Evolutionary conservation across 1,140 invertebrate genomes (phyloP).

Genomic region (Apis dorsata): DNA sequence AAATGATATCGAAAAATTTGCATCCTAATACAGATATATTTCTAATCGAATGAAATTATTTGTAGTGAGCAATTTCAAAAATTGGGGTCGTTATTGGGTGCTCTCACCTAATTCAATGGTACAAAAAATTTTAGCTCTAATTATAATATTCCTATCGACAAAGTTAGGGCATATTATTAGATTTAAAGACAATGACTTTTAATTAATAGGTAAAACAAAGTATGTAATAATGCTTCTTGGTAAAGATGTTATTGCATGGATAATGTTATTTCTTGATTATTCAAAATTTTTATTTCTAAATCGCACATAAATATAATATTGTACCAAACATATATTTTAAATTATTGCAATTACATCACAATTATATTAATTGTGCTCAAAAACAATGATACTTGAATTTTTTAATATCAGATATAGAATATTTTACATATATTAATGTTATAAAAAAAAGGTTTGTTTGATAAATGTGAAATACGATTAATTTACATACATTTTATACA

Average conservation of each 20-base stretch:
- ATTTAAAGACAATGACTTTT: conserved; percentile 64
- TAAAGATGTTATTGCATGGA: conserved; percentile 66
- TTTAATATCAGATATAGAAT: conserved; percentile 33
- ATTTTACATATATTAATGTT: conserved; percentile 43
- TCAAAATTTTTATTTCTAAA: conserved; percentile 34
- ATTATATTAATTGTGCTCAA: conserved; percentile 52
- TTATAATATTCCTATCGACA: conserved; percentile 74
- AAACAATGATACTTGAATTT: conserved; percentile 33
- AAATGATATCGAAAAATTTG: conserved; percentile 47
- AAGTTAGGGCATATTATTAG: conserved; percentile 68
- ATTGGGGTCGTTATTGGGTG: conserved; percentile 68
- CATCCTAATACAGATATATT: conserved; percentile 56
- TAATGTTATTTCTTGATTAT: conserved; percentile 29
- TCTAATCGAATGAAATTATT: conserved; percentile 18
- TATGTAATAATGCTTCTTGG: conserved; percentile 56
- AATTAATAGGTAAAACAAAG: conserved; percentile 52
- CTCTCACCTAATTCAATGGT: conserved; percentile 75
- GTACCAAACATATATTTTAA: conserved; percentile 53
- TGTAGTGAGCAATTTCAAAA: conserved; percentile 37
- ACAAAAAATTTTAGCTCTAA: conserved; percentile 76
- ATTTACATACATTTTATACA: conserved; percentile 39
- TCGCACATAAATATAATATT: conserved; percentile 19
- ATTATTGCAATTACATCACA: conserved; percentile 24
- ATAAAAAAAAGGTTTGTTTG: conserved; percentile 25
- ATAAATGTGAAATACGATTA: conserved; percentile 51